Base-by-base conservation (phyloP, 2,888 invertebrate genomes). In the Sarcophaga caerulescens region DNA sequence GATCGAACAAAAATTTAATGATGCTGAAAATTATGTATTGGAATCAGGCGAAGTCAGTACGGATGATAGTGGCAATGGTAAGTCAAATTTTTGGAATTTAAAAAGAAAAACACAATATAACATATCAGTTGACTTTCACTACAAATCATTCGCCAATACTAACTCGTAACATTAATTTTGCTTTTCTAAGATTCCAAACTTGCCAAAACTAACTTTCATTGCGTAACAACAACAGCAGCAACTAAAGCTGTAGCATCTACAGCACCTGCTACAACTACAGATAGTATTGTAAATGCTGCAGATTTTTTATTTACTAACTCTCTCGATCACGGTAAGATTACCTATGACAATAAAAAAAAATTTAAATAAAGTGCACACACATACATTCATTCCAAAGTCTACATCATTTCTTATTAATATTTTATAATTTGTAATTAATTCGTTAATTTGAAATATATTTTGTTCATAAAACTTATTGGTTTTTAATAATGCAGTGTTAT, bases 11-110 rank as follows among this genome's bases (percentile, higher is more conserved):
- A 94, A 95, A 89, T 96, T 96, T 89, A 95, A 96, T 82, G 96
- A 96, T 93, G 96, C 96, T n/a, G 96, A 96, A 90, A 96, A 96
- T 90, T 96, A 96, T 90, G 96, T 96, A 80, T 93, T 96, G 88
- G 96, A 96, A 92, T 96, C 96, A 0, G 94, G 95, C 73, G 94
- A 94, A 89, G 94, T 94, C 78, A 92, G 93, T 60, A 88, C 92
- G 88, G 89, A 92, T 90, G 91, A 92, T 89, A 90, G 92, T 90
- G 90, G 84, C 75, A 85, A 85, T 77, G 87, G 88, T 88, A 74
- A 65, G 82, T 81, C 4, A 21, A 10, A 19, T 19, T 3, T 60
- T 60, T 60, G 10, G 6, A 11, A 11, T 45, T 19, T 60, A 47
- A 35, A n/a, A 45, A 10, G 57, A 17, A 4, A n/a, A 47, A 63